Evolutionary conservation across 2,888 invertebrate species (phyloP).

Genomic region (Orthosia gothica): DNA sequence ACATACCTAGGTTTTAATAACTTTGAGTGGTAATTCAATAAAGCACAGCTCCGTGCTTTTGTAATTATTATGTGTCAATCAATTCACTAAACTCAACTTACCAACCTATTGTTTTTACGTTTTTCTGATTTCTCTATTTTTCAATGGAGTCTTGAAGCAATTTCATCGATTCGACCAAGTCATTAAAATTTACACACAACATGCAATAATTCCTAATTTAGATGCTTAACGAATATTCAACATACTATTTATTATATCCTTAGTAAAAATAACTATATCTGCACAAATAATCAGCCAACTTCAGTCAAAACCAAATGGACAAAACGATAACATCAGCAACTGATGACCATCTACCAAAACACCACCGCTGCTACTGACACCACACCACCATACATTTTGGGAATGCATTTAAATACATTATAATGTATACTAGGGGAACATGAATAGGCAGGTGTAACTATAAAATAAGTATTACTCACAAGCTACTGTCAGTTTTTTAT

Average conservation of each 20-base stretch:
- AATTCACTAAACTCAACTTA: not conserved
- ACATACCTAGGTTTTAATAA: too few relatives aligned
- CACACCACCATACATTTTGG: conserved; percentile 75
- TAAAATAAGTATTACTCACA: conserved; percentile 80
- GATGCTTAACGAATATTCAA: not conserved
- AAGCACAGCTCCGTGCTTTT: not conserved
- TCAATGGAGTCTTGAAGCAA: not conserved
- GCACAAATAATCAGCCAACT: not conserved
- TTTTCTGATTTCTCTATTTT: too few relatives aligned
- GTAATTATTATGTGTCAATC: not conserved
- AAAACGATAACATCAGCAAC: conserved; percentile 3
- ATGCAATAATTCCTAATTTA: not conserved
- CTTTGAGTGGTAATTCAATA: too few relatives aligned
- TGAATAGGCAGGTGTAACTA: conserved; percentile 83
- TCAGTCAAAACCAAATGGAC: not conserved
- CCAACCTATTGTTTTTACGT: too few relatives aligned
- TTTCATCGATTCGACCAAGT: not conserved
- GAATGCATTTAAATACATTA: conserved; percentile 89
- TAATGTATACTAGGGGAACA: conserved; percentile 80
- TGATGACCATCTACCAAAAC: conserved; percentile 18
- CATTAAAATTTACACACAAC: not conserved
- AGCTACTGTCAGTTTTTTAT: conserved; percentile 78
- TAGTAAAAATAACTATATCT: not conserved
- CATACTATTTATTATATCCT: not conserved
- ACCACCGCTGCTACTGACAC: conserved; percentile 60